Percentiles rank a stretch among this genome's conserved stretches.
phyloP scores from a whole-genome alignment of 2,797 vertebrate genomes.

The Mormyrops boulengeri region DNA sequence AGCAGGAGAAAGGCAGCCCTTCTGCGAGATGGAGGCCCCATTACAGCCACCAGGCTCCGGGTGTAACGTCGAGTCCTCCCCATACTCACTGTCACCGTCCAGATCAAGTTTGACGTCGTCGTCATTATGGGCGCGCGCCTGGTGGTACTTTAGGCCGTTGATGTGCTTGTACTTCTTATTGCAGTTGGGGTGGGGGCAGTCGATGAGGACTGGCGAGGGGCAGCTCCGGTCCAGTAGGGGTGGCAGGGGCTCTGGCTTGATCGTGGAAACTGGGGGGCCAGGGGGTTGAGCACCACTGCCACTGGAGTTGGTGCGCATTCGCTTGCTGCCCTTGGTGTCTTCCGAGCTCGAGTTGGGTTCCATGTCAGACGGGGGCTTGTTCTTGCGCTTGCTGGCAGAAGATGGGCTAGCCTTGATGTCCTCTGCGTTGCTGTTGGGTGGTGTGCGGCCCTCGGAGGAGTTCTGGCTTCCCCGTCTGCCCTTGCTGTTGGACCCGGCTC shows the following conservation, averaged over 20 bases:
- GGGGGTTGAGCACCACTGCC: slow-evolving; percentile 63
- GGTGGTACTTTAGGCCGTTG: slow-evolving; percentile 96
- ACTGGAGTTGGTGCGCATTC: slow-evolving; percentile 92
- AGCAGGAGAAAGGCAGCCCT: slow-evolving; percentile 86
- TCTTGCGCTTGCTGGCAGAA: slow-evolving; percentile 85
- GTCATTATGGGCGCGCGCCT: slow-evolving; percentile 93
- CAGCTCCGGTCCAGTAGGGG: slow-evolving; percentile 82
- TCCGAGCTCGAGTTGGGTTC: slow-evolving; percentile 98
- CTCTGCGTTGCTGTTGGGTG: slow-evolving; percentile 74
- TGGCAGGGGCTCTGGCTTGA: slow-evolving; percentile 73
- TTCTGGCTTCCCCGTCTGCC: slow-evolving; percentile 93
- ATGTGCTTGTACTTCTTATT: slow-evolving; percentile 99
- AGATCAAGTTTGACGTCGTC: slow-evolving; percentile 88
- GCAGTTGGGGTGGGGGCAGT: slow-evolving; percentile 97
- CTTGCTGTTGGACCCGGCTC: slow-evolving; percentile 88
- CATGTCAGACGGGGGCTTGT: slow-evolving; percentile 91
- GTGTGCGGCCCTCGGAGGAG: slow-evolving; percentile 86
- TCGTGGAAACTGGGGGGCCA: slow-evolving; percentile 62
- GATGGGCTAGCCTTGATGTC: slow-evolving; percentile 95
- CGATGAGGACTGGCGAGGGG: slow-evolving; percentile 89
- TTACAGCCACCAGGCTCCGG: slow-evolving; percentile 83
- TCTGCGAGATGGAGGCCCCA: slow-evolving; percentile 77
- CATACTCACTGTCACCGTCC: slow-evolving; percentile 88
- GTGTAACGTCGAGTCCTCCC: slow-evolving; percentile 83
- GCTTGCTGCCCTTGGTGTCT: slow-evolving; percentile 96